phyloP scores from a whole-genome alignment of 2,113 vertebrate genomes.

The Erythrocercus mccallii region DNA sequence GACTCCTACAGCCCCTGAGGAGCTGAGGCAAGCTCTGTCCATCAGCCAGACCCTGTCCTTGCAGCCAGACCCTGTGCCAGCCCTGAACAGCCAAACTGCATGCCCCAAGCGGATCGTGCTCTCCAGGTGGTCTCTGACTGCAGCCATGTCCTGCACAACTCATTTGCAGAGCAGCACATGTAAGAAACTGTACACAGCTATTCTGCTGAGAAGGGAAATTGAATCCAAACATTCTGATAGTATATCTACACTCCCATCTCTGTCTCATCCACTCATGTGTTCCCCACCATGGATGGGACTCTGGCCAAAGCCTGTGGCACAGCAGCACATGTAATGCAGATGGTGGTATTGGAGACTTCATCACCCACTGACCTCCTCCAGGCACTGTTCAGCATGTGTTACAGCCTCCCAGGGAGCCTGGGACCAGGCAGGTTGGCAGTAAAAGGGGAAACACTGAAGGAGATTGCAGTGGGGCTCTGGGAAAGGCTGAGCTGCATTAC shows the following conservation, averaged over 20 bases:
- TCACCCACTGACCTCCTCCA: neutral
- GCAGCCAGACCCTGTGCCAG: neutral
- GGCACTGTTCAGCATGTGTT: neutral
- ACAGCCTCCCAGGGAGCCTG: neutral
- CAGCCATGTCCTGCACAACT: neutral
- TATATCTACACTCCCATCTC: constrained; percentile 4
- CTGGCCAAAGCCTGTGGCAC: neutral
- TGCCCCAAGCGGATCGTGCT: accelerated
- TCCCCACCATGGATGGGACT: neutral
- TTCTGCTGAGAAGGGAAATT: constrained; percentile 12
- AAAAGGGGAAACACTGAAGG: neutral
- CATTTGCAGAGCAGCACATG: neutral
- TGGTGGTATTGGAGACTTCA: neutral
- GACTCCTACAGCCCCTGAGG: neutral
- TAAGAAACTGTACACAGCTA: neutral
- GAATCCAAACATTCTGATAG: constrained; percentile 2
- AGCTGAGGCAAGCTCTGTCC: neutral
- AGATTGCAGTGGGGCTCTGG: neutral
- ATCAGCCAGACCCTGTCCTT: neutral
- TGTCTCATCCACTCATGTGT: neutral
- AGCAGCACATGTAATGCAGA: constrained; percentile 1
- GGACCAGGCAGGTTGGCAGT: neutral
- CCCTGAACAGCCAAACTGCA: neutral
- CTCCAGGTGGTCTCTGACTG: neutral
- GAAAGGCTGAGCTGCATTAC: neutral